Conservation (phyloP, 2,797 vertebrate genomes). For the Cuniculus paca region DNA sequence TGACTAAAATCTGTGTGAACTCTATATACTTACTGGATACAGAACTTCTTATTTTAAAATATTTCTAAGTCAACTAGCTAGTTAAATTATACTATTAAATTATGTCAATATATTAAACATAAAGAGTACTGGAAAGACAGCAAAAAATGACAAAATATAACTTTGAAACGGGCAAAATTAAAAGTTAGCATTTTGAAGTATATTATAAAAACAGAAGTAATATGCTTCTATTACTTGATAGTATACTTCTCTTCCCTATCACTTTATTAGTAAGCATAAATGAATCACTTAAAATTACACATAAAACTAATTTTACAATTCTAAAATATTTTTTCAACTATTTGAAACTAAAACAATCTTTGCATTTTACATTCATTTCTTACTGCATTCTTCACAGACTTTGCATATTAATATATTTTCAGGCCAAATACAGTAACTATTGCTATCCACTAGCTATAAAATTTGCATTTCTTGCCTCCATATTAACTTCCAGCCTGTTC, state of each 20-base stretch:
- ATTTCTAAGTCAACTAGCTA: background rate
- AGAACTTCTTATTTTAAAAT: constrained; percentile 49
- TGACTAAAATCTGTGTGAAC: constrained; percentile 85
- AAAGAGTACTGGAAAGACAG: background rate
- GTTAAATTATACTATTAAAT: constrained; percentile 41
- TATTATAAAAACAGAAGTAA: constrained; percentile 2
- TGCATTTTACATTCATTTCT: constrained; percentile 60
- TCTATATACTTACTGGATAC: constrained; percentile 86
- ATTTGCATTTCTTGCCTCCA: constrained; percentile 56
- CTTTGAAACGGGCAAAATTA: constrained; percentile 29
- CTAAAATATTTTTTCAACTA: constrained; percentile 45
- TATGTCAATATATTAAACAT: background rate
- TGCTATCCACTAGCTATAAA: constrained; percentile 40
- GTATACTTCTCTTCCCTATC: background rate
- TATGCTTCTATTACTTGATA: background rate
- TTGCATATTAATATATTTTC: constrained; percentile 67
- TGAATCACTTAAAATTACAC: background rate
- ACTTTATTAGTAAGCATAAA: constrained; percentile 16
- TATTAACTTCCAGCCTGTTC: constrained; percentile 50
- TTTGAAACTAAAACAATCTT: constrained; percentile 47
- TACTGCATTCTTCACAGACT: constrained; percentile 58
- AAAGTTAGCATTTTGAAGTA: constrained; percentile 30
- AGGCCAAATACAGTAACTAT: constrained; percentile 61
- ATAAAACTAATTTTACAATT: constrained; percentile 11
- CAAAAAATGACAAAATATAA: constrained; percentile 3